Evolutionary conservation across 2,888 invertebrate genomes (phyloP).

Genomic region (Unio delphinus): DNA sequence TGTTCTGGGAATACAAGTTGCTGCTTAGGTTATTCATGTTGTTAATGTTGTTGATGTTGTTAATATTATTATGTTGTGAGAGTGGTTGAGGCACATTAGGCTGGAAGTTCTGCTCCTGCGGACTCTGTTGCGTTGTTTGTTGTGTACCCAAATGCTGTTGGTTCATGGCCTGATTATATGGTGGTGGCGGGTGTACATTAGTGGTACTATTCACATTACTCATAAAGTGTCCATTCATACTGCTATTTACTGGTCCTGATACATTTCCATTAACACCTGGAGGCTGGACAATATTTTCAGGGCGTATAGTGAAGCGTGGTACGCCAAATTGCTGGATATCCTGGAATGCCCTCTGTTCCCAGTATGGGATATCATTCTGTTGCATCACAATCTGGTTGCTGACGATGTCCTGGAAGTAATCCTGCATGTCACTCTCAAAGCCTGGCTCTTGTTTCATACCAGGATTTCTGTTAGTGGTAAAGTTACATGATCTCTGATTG

Average conservation of each 20-base stretch:
- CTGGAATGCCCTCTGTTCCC: conserved; percentile 52
- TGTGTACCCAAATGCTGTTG: conserved; percentile 32
- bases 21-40: conserved; percentile 44
- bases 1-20: conserved; percentile 37
- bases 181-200: conserved; percentile 60
- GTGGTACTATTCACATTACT: conserved; percentile 20
- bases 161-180: conserved; percentile 55
- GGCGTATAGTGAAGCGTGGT: conserved; percentile 31
- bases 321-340: conserved; percentile 42
- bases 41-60: conserved; percentile 37
- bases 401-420: conserved; percentile 54
- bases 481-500: conserved; percentile 37
- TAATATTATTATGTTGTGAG: conserved; percentile 31
- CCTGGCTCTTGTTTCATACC: conserved; percentile 50
- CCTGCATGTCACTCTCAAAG: conserved; percentile 43
- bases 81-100: conserved; percentile 35
- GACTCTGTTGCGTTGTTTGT: conserved; percentile 13
- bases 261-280: conserved; percentile 19
- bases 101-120: conserved; percentile 36
- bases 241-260: conserved; percentile 10
- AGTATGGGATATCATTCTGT: conserved; percentile 59
- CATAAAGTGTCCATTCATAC: conserved; percentile 24
- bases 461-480: conserved; percentile 32
- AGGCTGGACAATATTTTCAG: conserved; percentile 34
- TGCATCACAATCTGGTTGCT: conserved; percentile 63